phyloP scores from a whole-genome alignment of 2,888 invertebrate genomes.

The Drosophila stalkeri region DNA sequence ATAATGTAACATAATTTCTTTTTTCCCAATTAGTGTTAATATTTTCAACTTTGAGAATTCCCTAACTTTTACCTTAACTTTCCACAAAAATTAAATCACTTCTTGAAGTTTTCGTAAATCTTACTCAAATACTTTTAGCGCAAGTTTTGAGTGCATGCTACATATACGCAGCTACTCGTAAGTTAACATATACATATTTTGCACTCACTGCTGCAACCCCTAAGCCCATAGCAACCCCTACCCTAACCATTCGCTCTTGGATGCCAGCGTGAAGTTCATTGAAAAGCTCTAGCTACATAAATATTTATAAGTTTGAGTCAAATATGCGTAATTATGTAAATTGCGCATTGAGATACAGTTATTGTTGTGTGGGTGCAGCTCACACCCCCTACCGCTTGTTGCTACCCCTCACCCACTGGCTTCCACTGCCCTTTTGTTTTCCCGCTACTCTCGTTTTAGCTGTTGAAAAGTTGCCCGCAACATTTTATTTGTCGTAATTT shows the following conservation, averaged over 20 bases:
- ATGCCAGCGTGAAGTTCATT: constrained; percentile 43
- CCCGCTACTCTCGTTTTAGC: constrained; percentile 3
- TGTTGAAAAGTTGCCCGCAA: constrained; percentile 55
- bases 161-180: neutral
- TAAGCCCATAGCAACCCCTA: neutral
- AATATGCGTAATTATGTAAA: constrained; percentile 78
- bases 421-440: neutral
- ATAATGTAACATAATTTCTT: too few relatives aligned
- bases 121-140: neutral
- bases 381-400: too few relatives aligned
- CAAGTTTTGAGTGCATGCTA: constrained; percentile 5
- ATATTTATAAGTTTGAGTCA: constrained; percentile 73
- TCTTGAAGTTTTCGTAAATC: neutral
- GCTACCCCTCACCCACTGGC: too few relatives aligned
- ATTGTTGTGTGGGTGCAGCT: constrained; percentile 30
- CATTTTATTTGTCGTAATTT: constrained; percentile 74
- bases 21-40: neutral
- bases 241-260: neutral
- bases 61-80: neutral
- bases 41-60: neutral
- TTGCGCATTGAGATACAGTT: constrained; percentile 66
- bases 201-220: constrained; percentile 1
- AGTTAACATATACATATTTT: constrained; percentile 6
- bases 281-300: constrained; percentile 54
- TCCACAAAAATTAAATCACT: neutral